Base-by-base conservation (phyloP, 2,113 vertebrate genomes). In the Uropsilus gracilis region DNA sequence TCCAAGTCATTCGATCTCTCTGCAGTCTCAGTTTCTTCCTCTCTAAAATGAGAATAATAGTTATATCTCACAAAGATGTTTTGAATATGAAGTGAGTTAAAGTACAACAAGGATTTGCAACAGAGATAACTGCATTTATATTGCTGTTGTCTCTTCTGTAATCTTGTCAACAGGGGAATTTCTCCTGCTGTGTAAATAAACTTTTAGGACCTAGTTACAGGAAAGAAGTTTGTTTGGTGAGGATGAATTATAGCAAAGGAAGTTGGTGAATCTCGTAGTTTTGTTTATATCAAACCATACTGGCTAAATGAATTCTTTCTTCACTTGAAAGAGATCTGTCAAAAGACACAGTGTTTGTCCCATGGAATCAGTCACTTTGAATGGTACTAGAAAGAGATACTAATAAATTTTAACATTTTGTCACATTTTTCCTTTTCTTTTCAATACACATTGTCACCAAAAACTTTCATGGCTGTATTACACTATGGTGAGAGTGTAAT, bases 341-440 rank as follows among this genome's bases (percentile, higher is more conserved):
- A 75, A 61, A 89, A 90, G 87, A 87, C 89, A 53, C 11, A 26
- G 53, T 86, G 46, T 89, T 83, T 61, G 78, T 84, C 44, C 66
- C 68, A 28, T 73, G 73, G 32, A 86, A 83, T 86, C 90, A 89
- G 64, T 37, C 44, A 42, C 34, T 94, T 6, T 75, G 68, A 92
- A 28, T 68, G 37, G 48, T 90, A 50, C 86, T 78, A 86, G 72
- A 90, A 66, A 92, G 84, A 80, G 66, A 88, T 53, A 68, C 12
- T 80, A 82, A 94, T 0, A 1, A 32, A 77, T 88, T 88, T 63
- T 59, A 85, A 72, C 32, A 68, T 89, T 89, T 63, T 85, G 66
- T 84, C 85, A 34, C 57, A 92, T 69, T 71, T 46, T 77, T 53
- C 32, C 46, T 81, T 66, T 69, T 28, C 34, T 73, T n/a, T n/a